Evolutionary conservation across 2,888 invertebrate species (phyloP).

Genomic region (Mythimna impura): DNA sequence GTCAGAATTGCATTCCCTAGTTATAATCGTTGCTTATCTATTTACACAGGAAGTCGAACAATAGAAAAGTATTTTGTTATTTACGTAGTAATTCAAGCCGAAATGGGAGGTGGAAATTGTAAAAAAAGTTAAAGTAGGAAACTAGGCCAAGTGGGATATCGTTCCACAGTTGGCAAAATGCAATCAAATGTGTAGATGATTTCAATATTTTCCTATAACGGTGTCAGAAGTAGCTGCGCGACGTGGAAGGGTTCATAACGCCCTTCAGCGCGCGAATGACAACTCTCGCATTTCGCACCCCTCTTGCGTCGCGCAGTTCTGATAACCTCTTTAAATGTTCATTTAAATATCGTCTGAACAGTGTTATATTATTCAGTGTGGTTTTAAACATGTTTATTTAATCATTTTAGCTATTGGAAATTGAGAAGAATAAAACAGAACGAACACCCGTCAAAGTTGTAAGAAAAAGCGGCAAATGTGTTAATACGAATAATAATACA

Average conservation of each 20-base stretch:
- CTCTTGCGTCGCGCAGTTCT: not conserved
- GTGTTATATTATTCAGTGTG: not conserved
- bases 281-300: not conserved
- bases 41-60: too few relatives aligned
- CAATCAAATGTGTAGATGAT: too few relatives aligned
- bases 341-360: too few relatives aligned
- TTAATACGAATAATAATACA: slow-evolving; percentile 55
- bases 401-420: slow-evolving; percentile 32
- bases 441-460: slow-evolving; percentile 64
- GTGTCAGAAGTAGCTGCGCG: not conserved
- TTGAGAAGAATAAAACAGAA: slow-evolving; percentile 36
- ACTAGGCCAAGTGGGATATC: too few relatives aligned
- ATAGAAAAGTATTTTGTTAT: too few relatives aligned
- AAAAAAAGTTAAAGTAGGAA: too few relatives aligned
- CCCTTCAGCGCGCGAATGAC: not conserved
- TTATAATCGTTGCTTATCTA: too few relatives aligned
- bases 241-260: not conserved
- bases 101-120: too few relatives aligned
- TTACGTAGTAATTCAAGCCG: too few relatives aligned
- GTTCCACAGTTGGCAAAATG: too few relatives aligned
- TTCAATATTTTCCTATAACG: not conserved
- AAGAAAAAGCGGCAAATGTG: slow-evolving; percentile 63
- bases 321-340: not conserved
- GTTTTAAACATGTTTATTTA: not conserved
- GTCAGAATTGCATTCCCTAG: too few relatives aligned